Percentiles rank a stretch among this genome's conserved stretches.
These are phyloP conservation scores for Poecilia picta DNA, from an alignment of 2,797 vertebrate genomes.

Conservation along the genomic window DNA sequence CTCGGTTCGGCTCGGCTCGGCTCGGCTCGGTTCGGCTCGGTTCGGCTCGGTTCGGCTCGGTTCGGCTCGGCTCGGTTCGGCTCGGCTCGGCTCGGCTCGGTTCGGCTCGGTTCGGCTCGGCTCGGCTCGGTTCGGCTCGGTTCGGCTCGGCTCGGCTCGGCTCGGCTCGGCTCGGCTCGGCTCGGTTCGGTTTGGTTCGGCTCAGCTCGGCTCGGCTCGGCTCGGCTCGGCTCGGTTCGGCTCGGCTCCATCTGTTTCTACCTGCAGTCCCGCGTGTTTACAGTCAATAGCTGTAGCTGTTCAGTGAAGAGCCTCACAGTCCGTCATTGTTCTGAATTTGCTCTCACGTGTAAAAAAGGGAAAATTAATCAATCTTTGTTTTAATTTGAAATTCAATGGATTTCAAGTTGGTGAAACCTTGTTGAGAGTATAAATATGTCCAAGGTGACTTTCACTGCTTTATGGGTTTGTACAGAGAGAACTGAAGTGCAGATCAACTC, in stretches of 20 bases:
- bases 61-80: no score
- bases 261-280: slow-evolving; percentile 17
- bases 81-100: no score
- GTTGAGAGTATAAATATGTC: neutral
- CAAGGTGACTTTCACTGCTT: neutral
- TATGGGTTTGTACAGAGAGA: neutral
- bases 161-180: no score
- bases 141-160: no score
- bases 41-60: no score
- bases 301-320: neutral
- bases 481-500: neutral
- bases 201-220: no score
- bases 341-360: neutral
- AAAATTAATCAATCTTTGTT: neutral
- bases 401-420: neutral
- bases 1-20: no score
- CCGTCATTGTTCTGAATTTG: neutral
- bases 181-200: no score
- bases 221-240: no score
- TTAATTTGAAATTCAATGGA: neutral
- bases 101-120: no score
- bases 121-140: no score
- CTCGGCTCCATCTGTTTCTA: slow-evolving; percentile 29
- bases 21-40: no score
- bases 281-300: neutral